These are phyloP conservation scores for Crypturellus tataupa DNA, from an alignment of 2,797 vertebrate genomes.

Conservation along the genomic window DNA sequence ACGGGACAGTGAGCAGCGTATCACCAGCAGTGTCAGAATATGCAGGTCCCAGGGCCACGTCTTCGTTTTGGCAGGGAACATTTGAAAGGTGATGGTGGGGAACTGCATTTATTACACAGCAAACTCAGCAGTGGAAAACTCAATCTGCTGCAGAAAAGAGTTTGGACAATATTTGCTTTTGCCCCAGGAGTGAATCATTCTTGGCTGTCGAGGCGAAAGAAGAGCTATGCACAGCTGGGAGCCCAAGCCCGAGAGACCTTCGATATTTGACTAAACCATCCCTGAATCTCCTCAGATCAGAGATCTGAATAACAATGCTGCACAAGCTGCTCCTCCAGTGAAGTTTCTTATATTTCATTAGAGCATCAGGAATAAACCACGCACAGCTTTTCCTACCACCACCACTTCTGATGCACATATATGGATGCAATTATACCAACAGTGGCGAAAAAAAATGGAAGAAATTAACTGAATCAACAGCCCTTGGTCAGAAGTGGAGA, in stretches of 20 bases:
- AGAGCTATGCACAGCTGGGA: background rate
- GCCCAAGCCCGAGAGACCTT: background rate
- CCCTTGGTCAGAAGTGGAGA: background rate
- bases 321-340: too few species aligned
- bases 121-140: background rate
- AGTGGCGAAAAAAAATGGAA: background rate
- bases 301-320: background rate
- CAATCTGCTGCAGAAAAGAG: background rate
- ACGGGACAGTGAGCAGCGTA: background rate
- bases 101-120: background rate
- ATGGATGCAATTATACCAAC: background rate
- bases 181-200: background rate
- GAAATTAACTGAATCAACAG: background rate
- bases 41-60: background rate
- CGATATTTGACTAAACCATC: background rate
- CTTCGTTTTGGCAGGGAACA: rapidly evolving
- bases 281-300: background rate
- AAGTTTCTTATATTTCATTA: background rate
- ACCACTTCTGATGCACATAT: background rate
- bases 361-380: background rate
- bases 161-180: background rate
- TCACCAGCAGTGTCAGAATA: background rate
- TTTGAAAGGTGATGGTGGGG: background rate
- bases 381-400: background rate
- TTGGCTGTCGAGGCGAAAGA: background rate